Evolutionary conservation across 1,140 invertebrate species (phyloP), one percentile per base, ranked within the genome.

Genomic region (Episyrphus balteatus): DNA sequence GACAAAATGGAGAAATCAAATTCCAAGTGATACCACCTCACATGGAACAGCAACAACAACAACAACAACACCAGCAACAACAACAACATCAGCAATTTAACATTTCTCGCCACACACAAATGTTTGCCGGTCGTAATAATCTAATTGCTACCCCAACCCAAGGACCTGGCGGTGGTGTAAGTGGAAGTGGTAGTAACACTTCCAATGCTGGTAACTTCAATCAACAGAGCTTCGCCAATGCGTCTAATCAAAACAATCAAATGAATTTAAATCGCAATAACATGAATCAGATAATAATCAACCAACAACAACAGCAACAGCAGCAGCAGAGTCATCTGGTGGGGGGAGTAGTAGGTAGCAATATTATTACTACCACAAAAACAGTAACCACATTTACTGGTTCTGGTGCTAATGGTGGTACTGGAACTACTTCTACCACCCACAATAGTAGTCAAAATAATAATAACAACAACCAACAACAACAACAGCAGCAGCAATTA

Each of bases 21-120:
- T 67, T 68, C 48, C 65, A 68, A 61, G 65, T 67, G 51, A 67
- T 67, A 61, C 65, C 61, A 49, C 51, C 51, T 44, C 45, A 66
- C 18, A 61, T 54, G 34, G 46, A 57, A 52, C 33, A 53, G 46
- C 40, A 55, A 48, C 51, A 59, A 54, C 60, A 66, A 47, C 61
- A 61, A n/a, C 59, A 62, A 51, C 63, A 61, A 34, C 58, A 62
- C 5, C 57, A 59, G 6, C 57, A 63, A 8, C 61, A 62, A 8
- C 47, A 56, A 10, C 58, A 61, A 8, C 55, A 58, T 6, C 55
- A 61, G 3, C 56, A 59, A 42, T 17, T 42, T 14, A 45, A 51
- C 47, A 48, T 46, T 46, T 6, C 44, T 26, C 21, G 21, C 21
- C 21, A 26, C 21, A 26, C 21, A 5, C 21, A 26, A 26, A 26